phyloP scores from a whole-genome alignment of 2,888 invertebrate genomes.

The Ametastegia equiseti region DNA sequence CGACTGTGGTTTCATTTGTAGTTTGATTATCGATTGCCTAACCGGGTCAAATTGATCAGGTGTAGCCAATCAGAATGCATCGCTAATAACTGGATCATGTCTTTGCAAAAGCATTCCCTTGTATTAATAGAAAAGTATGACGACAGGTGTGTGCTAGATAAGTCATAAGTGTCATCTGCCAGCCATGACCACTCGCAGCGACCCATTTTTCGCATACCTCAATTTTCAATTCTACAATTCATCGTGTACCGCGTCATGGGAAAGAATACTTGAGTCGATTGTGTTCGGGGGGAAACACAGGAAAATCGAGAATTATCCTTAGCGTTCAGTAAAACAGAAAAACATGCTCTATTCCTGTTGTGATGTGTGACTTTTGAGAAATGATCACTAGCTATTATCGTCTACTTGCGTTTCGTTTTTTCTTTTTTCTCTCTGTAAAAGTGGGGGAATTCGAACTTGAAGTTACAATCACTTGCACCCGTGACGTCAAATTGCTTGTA shows the following conservation, averaged over 20 bases:
- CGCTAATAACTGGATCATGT: constrained; percentile 67
- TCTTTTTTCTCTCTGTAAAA: too few species aligned
- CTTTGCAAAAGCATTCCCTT: constrained; percentile 53
- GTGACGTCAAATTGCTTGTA: constrained; percentile 47
- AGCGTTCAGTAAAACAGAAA: background rate
- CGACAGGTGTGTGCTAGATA: constrained; percentile 32
- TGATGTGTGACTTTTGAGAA: background rate
- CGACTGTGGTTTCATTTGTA: constrained; percentile 62
- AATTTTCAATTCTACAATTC: background rate
- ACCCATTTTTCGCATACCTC: background rate
- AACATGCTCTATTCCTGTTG: too few species aligned
- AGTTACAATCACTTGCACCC: background rate
- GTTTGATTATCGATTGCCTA: constrained; percentile 53
- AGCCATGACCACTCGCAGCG: background rate
- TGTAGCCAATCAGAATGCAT: constrained; percentile 66
- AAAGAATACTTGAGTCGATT: background rate
- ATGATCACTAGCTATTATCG: background rate
- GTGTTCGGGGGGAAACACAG: background rate
- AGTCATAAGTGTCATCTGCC: background rate
- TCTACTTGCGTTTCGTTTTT: background rate
- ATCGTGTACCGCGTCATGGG: background rate
- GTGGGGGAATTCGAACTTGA: background rate
- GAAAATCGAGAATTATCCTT: constrained; percentile 14
- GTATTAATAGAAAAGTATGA: constrained; percentile 64
- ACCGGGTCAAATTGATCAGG: constrained; percentile 57